Base-by-base conservation (phyloP, 2,113 vertebrate genomes). In the Antigone vipio region DNA sequence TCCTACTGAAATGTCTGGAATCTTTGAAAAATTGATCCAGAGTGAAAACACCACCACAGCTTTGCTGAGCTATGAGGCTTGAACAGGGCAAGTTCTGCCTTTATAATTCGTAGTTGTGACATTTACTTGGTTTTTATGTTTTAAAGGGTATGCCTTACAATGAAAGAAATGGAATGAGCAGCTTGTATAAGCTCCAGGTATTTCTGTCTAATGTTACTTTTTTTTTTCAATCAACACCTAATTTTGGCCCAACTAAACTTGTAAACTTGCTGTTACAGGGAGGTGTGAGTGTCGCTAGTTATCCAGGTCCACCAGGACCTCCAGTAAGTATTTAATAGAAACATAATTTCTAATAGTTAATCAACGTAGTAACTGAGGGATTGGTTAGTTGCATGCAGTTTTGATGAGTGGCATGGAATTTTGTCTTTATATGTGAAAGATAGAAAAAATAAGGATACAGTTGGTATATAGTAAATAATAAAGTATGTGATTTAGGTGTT, bases 111-210 rank as follows among this genome's bases (percentile, higher is more conserved):
- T 44, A 88, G n/a, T 13, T 53, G 14, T 78, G 69, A 84, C 15
- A 27, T 11, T 88, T 73, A 83, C 73, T 58, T 81, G 75, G 12
- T 23, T 94, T 97, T 85, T 79, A 15, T 96, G 32, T 95, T 97
- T 93, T 96, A 94, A 96, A 99, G 99, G 99, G 99, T 67, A 77
- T 96, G 42, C 98, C 98, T 53, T 97, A 98, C 92, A 98, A 97
- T 95, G 99, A 99, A 97, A 98, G 98, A 87, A 99, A 99, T 42
- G 99, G 99, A 95, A 99, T 99, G 99, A 98, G 99, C 98, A 99
- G 99, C 96, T 98, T 99, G 52, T 99, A 99, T 98, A 99, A 99
- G 98, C 98, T 99, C 72, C 99, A 99, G 99, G 99, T 99, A 99
- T 97, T 96, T 95, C 32, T 52, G 55, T 92, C 92, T 50, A 80